Conservation (phyloP, 2,888 invertebrate species). For the Lepetodrilus schrolli region DNA sequence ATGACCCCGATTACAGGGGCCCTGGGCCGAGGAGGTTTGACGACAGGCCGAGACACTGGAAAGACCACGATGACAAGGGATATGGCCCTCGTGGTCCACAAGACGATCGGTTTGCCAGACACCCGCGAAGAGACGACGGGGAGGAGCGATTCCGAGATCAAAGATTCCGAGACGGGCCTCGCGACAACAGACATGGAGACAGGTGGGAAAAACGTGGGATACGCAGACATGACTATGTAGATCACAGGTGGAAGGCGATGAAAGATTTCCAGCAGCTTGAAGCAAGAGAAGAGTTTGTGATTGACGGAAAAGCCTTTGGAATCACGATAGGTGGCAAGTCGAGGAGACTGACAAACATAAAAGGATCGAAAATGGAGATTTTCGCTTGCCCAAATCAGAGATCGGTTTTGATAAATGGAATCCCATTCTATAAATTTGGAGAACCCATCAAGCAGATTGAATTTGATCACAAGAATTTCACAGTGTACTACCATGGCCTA, state of each 20-base stretch:
- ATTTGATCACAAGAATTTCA: slow-evolving; percentile 45
- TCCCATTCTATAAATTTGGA: slow-evolving; percentile 65
- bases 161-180: not conserved
- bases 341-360: slow-evolving; percentile 36
- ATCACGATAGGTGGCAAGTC: slow-evolving; percentile 58
- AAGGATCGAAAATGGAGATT: slow-evolving; percentile 29
- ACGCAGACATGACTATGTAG: slow-evolving; percentile 38
- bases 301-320: slow-evolving; percentile 66
- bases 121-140: slow-evolving; percentile 29
- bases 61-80: too few relatives aligned
- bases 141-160: slow-evolving; percentile 17
- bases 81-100: not conserved
- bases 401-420: slow-evolving; percentile 64
- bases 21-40: slow-evolving; percentile 4
- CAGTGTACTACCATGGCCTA: slow-evolving; percentile 68
- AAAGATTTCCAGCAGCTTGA: slow-evolving; percentile 52
- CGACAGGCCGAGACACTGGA: not conserved
- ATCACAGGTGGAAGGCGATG: slow-evolving; percentile 59
- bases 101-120: slow-evolving; percentile 15
- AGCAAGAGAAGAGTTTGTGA: slow-evolving; percentile 65
- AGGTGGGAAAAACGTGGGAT: slow-evolving; percentile 2
- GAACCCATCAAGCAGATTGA: slow-evolving; percentile 64
- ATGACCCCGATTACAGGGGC: slow-evolving; percentile 3
- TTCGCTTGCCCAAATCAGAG: slow-evolving; percentile 57
- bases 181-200: slow-evolving; percentile 5